Evolutionary conservation across 2,888 invertebrate species (phyloP).

Genomic region (Tetrapedia diversipes): DNA sequence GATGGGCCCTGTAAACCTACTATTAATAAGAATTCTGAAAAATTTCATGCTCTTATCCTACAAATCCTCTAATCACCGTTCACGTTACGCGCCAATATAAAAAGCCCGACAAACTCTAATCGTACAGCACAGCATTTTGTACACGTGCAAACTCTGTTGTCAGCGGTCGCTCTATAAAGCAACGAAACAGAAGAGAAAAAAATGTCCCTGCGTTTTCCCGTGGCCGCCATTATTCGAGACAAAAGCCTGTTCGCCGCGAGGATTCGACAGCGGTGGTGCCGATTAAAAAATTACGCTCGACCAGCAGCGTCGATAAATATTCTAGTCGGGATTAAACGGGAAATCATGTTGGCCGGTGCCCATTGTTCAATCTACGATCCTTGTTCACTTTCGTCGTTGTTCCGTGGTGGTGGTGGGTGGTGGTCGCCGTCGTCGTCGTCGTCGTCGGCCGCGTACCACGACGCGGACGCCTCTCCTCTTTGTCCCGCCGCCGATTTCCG

Average conservation of each 20-base stretch:
- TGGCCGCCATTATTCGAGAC: constrained; percentile 3
- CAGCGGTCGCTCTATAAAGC: background rate
- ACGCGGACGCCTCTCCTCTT: constrained; percentile 43
- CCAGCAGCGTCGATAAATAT: constrained; percentile 45
- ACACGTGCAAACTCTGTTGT: too few species aligned
- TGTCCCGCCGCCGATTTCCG: constrained; percentile 58
- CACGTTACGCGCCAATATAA: too few species aligned
- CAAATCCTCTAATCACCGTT: too few species aligned
- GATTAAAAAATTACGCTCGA: constrained; percentile 46
- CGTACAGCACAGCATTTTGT: too few species aligned
- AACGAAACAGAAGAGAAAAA: too few species aligned
- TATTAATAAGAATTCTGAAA: too few species aligned
- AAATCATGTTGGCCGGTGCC: constrained; percentile 42
- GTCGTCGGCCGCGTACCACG: background rate
- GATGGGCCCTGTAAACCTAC: too few species aligned
- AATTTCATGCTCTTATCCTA: too few species aligned
- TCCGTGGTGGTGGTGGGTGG: too few species aligned
- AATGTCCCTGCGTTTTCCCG: background rate
- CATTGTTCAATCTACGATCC: constrained; percentile 50
- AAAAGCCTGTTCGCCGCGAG: background rate
- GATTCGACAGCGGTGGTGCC: constrained; percentile 12
- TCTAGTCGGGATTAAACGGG: constrained; percentile 39
- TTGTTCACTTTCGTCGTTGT: constrained; percentile 44
- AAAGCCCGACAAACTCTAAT: too few species aligned
- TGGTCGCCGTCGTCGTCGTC: constrained; percentile 8